phyloP scores from a whole-genome alignment of 2,113 vertebrate species.

The Ranitomeya imitator region DNA sequence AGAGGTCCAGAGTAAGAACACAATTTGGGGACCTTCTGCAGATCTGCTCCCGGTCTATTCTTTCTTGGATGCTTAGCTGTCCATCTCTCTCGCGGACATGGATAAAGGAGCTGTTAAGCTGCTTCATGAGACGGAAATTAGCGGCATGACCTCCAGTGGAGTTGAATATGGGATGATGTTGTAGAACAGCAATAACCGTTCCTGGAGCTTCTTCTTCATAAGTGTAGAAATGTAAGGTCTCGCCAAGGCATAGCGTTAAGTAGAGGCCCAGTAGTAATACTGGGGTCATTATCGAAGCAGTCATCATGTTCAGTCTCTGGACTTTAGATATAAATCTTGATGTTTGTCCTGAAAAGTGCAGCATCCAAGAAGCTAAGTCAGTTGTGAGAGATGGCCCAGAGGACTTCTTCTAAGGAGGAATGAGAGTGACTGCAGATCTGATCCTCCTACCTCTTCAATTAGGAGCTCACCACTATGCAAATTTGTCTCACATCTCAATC shows the following conservation, averaged over 20 bases:
- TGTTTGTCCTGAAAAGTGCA: constrained; percentile 1
- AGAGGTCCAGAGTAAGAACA: constrained; percentile 90
- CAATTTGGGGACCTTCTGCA: constrained; percentile 85
- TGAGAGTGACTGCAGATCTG: not conserved
- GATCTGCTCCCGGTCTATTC: constrained; percentile 88
- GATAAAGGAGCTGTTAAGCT: constrained; percentile 84
- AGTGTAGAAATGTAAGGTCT: constrained; percentile 70
- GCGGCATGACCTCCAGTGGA: constrained; percentile 63
- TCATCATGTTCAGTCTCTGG: constrained; percentile 6
- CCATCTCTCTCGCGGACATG: constrained; percentile 89
- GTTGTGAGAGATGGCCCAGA: not conserved
- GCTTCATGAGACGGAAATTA: constrained; percentile 71
- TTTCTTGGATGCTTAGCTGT: constrained; percentile 84
- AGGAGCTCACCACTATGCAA: constrained; percentile 39
- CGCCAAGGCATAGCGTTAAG: constrained; percentile 21
- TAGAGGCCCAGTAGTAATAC: constrained; percentile 42
- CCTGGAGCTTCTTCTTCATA: constrained; percentile 69
- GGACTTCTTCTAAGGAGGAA: not conserved
- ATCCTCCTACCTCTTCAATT: not conserved
- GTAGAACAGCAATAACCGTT: constrained; percentile 70
- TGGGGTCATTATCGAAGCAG: not conserved
- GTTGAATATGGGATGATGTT: constrained; percentile 67
- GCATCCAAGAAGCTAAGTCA: constrained; percentile 21
- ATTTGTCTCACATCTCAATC: not conserved
- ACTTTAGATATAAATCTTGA: not conserved